phyloP scores from a whole-genome alignment of 2,113 vertebrate genomes.

The Todiramphus chloris region DNA sequence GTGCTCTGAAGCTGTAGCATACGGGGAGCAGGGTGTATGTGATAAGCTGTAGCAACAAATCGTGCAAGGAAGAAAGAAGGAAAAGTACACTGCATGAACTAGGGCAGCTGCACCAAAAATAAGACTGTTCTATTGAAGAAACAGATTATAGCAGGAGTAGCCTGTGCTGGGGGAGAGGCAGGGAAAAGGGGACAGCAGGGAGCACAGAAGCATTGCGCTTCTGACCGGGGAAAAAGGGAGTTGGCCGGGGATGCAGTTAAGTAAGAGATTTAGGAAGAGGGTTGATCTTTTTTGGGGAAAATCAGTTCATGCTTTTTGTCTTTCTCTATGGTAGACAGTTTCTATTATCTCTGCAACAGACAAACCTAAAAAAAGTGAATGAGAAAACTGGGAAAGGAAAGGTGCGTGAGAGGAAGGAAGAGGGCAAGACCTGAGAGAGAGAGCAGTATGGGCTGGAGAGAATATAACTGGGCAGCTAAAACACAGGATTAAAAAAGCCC shows the following conservation, averaged over 20 bases:
- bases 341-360: not conserved
- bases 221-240: not conserved
- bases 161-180: not conserved
- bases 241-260: not conserved
- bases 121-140: not conserved
- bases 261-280: not conserved
- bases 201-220: not conserved
- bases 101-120: constrained; percentile 23
- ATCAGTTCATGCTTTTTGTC: not conserved
- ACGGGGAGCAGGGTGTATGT: not conserved
- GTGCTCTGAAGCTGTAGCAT: constrained; percentile 42
- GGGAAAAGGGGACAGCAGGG: constrained; percentile 3
- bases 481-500: not conserved
- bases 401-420: not conserved
- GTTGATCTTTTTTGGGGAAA: not conserved
- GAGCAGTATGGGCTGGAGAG: not conserved
- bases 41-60: not conserved
- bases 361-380: not conserved
- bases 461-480: not conserved
- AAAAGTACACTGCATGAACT: constrained; percentile 14
- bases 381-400: not conserved
- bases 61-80: not conserved
- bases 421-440: not conserved
- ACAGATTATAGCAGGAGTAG: not conserved
- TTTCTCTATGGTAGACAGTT: not conserved